A percentile compares a stretch with the other conserved stretches of the same genome.
phyloP scores from a whole-genome alignment of 2,113 vertebrate species.

The Ctenodactylus gundi region DNA sequence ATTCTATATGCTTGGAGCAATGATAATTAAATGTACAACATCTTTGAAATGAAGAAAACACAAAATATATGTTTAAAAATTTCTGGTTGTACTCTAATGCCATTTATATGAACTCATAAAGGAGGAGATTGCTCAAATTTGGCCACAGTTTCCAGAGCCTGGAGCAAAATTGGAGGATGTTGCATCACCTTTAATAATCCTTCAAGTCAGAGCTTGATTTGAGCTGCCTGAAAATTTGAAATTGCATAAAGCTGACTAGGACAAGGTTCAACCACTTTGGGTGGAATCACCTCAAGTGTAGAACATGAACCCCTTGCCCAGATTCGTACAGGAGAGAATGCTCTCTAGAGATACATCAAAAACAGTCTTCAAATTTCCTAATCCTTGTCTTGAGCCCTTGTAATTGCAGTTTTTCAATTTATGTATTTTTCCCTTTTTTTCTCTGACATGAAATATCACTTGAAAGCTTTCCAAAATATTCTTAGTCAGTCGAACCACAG shows the following conservation, averaged over 20 bases:
- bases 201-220: constrained; percentile 52
- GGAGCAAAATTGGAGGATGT: background rate
- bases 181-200: background rate
- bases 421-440: background rate
- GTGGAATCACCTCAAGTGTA: background rate
- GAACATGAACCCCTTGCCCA: background rate
- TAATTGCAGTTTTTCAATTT: background rate
- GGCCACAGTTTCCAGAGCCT: constrained; percentile 2
- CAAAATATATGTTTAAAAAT: constrained; percentile 38
- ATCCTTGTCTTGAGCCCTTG: background rate
- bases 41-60: background rate
- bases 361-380: background rate
- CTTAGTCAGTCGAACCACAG: background rate
- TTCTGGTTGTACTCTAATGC: constrained; percentile 20
- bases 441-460: background rate
- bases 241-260: background rate
- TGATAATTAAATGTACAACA: background rate
- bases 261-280: background rate
- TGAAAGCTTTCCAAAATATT: background rate
- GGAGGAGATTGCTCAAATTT: constrained; percentile 19
- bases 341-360: background rate
- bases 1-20: background rate
- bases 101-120: constrained; percentile 34
- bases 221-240: background rate
- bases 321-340: background rate